Base-by-base conservation (phyloP, 2,113 vertebrate genomes). In the Chloropsis hardwickii region DNA sequence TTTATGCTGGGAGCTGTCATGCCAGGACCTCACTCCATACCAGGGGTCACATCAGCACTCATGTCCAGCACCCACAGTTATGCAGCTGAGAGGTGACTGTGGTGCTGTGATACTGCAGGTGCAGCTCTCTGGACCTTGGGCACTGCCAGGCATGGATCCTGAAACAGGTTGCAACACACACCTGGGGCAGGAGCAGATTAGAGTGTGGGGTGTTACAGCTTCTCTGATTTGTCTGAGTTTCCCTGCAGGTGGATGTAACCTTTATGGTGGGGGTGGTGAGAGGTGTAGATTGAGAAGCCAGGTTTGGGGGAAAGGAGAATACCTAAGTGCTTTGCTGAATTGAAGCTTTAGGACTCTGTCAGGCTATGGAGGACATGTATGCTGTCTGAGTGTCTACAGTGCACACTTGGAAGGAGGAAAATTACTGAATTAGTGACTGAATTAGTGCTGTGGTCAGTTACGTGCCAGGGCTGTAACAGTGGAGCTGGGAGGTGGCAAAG, bases 31-130 rank as follows among this genome's bases (percentile, higher is more conserved):
- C 45, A 20, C 17, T 42, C 33, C 1, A 0, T 42, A 33, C 12
- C 50, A 24, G 23, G 22, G 47, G 47, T 72, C 18, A 4, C 17
- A 4, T 24, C 29, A 73, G 6, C 27, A 20, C 28, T 25, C 0
- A 0, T 28, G 35, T 12, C 60, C 0, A 0, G 27, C 45, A 48
- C 12, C 37, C 5, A 0, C 18, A 25, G 16, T 40, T 48, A 11
- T 0, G 7, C 37, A 72, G 31, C 57, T 85, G 61, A 67, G 28
- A n/a, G 19, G 37, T 15, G 12, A 45, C 33, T 1, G 0, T 13
- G n/a, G 27, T 2, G 2, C 25, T 51, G 40, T 21, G 42, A 9
- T 12, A 37, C 8, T 67, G 53, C 45, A 22, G 10, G 5, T 54
- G 29, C 62, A 76, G 50, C 31, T 69, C n/a, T 11, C n/a, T 2